Conservation (phyloP, 2,797 vertebrate genomes). For the Oreonectes daqikongensis region DNA sequence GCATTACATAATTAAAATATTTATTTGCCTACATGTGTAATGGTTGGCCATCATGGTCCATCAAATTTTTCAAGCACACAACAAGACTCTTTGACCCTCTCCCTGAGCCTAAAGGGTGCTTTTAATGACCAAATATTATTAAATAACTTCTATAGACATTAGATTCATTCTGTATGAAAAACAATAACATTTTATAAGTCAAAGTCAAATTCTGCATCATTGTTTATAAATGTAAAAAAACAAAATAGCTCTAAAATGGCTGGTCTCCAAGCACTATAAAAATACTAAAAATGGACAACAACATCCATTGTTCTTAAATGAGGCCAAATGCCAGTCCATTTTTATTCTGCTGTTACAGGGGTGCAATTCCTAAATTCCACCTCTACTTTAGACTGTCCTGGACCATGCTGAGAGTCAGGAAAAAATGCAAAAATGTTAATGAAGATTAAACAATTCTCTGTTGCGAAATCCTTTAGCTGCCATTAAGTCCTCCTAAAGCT, state of each 20-base stretch:
- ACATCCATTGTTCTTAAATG: conserved; percentile 65
- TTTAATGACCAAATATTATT: neutral
- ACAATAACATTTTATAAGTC: conserved; percentile 64
- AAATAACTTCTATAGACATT: conserved; percentile 14
- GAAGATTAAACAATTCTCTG: neutral
- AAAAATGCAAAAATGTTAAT: conserved; percentile 7
- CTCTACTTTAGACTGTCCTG: neutral
- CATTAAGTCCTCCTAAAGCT: conserved; percentile 46
- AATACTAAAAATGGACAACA: conserved; percentile 66
- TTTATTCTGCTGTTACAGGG: conserved; percentile 16
- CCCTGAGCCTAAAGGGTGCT: neutral
- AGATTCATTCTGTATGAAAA: conserved; percentile 65
- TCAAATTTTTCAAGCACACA: too few relatives aligned
- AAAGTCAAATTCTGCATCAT: conserved; percentile 69
- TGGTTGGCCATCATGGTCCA: too few relatives aligned
- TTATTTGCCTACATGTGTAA: neutral
- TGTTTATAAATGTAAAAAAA: too few relatives aligned
- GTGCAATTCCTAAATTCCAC: neutral
- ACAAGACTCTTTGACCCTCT: conserved; percentile 13
- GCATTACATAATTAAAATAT: conserved; percentile 51
- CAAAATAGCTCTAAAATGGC: conserved; percentile 68
- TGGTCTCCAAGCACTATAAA: conserved; percentile 40
- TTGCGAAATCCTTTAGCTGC: conserved; percentile 42
- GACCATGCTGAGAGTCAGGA: neutral
- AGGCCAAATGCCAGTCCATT: conserved; percentile 61